Evolutionary conservation across 2,113 vertebrate species (phyloP), one percentile per base, ranked within the genome.

Genomic region (Takifugu bimaculatus): DNA sequence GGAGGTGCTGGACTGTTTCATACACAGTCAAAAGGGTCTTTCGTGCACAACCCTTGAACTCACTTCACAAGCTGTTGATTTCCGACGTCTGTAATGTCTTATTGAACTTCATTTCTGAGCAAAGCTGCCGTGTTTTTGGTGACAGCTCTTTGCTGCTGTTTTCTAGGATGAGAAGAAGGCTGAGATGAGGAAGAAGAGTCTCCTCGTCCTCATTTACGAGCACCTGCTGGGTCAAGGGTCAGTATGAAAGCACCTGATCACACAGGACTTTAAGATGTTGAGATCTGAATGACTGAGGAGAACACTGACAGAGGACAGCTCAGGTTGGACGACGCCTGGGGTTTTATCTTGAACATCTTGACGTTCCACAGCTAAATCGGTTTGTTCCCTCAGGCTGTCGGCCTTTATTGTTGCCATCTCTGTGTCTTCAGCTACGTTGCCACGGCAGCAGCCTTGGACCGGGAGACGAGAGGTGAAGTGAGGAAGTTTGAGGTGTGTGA

Each of bases 201-300:
- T 98, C 28, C 94, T 98, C 20, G 88, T 96, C 84, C 85, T 98
- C 69, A 97, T 99, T 82, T 89, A 93, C 77, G 93, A 96, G 80
- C 92, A 99, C 74, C 91, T 99, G 83, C 85, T 92, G 26, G 90
- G 93, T 26, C 91, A 96, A 86, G 96, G 97, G 97, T 99, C 87
- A 73, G 94, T 89, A 55, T 42, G 12, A 13, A 3, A 10, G 20
- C 42, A 12, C 50, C n/a, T 13, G 10, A 3, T 44, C 7, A 39
- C 35, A 11, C 35, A 39, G 2, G 35, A 9, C 20, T 20, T 48
- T 20, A 26, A 10, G 44, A 35, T 10, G 27, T 29, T 35, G 7
- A 25, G 14, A 5, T 20, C 20, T 64, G 14, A 48, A 32, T 27
- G 42, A 9, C 9, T 44, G 3, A 13, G 20, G 13, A 44, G 43